Evolutionary conservation across 2,888 invertebrate species (phyloP).

Genomic region (Imbricaverruca yamaguchii): DNA sequence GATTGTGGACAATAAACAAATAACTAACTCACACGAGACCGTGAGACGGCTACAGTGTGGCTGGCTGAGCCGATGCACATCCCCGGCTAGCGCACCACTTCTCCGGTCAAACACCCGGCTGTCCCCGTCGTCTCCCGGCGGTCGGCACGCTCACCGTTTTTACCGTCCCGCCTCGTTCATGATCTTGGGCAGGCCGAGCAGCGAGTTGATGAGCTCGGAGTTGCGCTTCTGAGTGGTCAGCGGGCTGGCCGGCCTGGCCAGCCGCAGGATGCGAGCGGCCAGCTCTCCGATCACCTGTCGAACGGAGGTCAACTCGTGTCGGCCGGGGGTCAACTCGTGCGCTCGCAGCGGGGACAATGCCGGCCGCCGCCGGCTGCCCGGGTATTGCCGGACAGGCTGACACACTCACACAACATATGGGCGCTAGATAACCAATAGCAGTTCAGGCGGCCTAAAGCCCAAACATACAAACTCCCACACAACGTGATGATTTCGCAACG

Average conservation of each 20-base stretch:
- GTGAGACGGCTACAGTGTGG: neutral
- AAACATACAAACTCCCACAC: too few relatives aligned
- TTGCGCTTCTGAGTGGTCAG: constrained; percentile 37
- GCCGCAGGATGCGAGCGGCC: neutral
- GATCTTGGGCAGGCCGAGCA: constrained; percentile 63
- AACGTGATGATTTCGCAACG: too few relatives aligned
- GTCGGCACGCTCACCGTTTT: neutral
- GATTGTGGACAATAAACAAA: too few relatives aligned
- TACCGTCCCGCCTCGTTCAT: constrained; percentile 59
- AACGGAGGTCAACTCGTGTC: too few relatives aligned
- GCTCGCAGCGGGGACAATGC: too few relatives aligned
- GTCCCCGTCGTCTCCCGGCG: too few relatives aligned
- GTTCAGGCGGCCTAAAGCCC: too few relatives aligned
- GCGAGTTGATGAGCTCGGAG: constrained; percentile 62
- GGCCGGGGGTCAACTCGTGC: too few relatives aligned
- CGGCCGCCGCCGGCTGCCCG: too few relatives aligned
- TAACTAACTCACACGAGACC: neutral
- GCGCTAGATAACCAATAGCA: too few relatives aligned
- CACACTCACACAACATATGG: too few relatives aligned
- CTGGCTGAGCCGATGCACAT: neutral
- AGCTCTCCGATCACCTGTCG: constrained; percentile 4
- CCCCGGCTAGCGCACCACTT: neutral
- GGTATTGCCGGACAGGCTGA: too few relatives aligned
- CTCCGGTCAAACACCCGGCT: neutral
- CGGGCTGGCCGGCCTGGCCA: neutral